Base-by-base conservation (phyloP, 2,797 vertebrate genomes). In the Enteromius trimaculatus region DNA sequence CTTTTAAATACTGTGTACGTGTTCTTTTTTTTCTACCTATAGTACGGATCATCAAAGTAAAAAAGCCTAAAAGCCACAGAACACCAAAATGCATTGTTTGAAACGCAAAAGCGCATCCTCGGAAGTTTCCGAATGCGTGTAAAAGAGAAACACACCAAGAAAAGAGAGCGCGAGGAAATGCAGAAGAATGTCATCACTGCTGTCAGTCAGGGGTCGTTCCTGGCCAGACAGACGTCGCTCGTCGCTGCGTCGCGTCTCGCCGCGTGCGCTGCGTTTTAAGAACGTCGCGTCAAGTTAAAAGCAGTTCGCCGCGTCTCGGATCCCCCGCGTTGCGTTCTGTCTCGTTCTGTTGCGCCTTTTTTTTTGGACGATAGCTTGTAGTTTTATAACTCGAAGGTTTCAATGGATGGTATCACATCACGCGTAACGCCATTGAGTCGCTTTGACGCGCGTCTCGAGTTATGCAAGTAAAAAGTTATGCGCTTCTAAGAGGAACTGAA, bases 361-460 rank as follows among this genome's bases (percentile, higher is more conserved):
- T 53, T 55, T n/a, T 9, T 3, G 51, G 19, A 58, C 16, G 23
- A 34, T 17, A 29, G 17, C 17, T 72, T 17, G 10, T 37, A 3
- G 44, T 66, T 79, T 49, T 51, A 19, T 66, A 66, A 79, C 42
- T 23, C 17, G 1, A 31, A 4, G 17, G 6, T 31, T 31, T 70
- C n/a, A 44, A 16, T 58, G 37, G 3, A 14, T 39, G 6, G 49
- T 51, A 10, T 55, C 31, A 11, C 47, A 26, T 58, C 34, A 19
- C 3, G 66, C 79, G 29, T 16, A 34, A 55, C 44, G 44, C 23
- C 55, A 9, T 17, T 26, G 37, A 26, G n/a, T 19, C 34, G 53
- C 79, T 62, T 62, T 23, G 39, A 72, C 68, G 78, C 79, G 79
- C 6, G 53, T 72, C 37, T 49, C 17, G 29, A 37, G 68, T 72